Conservation (phyloP, 1,140 invertebrate genomes). For the Aphis craccivora region DNA sequence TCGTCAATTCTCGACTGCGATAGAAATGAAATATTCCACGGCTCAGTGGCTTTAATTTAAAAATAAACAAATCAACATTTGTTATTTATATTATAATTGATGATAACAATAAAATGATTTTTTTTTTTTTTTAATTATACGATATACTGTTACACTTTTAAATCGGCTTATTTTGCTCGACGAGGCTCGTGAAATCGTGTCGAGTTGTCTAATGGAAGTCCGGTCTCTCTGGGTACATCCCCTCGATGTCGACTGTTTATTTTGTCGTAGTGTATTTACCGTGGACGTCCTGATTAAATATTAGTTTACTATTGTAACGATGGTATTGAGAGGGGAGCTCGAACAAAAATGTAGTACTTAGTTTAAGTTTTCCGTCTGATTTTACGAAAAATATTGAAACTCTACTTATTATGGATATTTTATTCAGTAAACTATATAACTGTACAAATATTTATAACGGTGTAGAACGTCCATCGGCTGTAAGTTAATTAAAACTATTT, state of each 20-base stretch:
- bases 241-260: conserved; percentile 32
- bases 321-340: neutral
- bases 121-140: neutral
- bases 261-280: conserved; percentile 38
- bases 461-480: neutral
- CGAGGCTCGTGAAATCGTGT: neutral
- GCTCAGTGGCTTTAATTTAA: neutral
- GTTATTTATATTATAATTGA: neutral
- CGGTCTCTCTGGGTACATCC: neutral
- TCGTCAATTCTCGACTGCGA: neutral
- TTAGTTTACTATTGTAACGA: conserved; percentile 36
- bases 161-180: neutral
- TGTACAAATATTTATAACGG: neutral
- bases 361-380: neutral
- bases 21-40: neutral
- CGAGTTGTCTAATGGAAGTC: conserved; percentile 26
- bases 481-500: neutral
- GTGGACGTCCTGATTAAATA: conserved; percentile 33
- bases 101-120: neutral
- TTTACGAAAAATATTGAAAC: neutral
- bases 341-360: conserved; percentile 3
- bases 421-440: neutral
- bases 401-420: neutral
- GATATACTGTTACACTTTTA: neutral
- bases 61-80: neutral